phyloP scores from a whole-genome alignment of 2,888 invertebrate species.

The Ornithoptera alexandrae region DNA sequence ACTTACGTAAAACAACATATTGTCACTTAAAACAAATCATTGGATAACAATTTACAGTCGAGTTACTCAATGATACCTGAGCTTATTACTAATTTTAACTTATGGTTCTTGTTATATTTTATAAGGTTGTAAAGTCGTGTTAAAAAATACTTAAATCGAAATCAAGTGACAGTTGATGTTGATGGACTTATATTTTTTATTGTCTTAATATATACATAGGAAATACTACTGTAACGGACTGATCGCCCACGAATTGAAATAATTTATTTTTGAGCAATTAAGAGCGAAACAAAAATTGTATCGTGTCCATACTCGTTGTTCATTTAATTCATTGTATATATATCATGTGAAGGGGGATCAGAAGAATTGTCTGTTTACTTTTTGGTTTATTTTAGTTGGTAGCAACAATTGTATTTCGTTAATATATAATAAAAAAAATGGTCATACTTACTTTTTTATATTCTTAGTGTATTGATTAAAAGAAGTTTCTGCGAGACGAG shows the following conservation, averaged over 20 bases:
- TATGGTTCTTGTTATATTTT: neutral
- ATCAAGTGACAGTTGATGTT: neutral
- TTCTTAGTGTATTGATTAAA: too few relatives aligned
- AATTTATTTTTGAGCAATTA: conserved; percentile 60
- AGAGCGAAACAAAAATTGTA: conserved; percentile 31
- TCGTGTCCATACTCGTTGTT: conserved; percentile 38
- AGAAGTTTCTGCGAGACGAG: neutral
- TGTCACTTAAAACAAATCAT: conserved; percentile 32
- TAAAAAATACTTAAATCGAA: neutral
- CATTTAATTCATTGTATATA: conserved; percentile 35
- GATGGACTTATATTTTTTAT: conserved; percentile 34
- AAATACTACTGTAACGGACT: conserved; percentile 50
- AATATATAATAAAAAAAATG: too few relatives aligned
- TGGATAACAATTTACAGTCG: conserved; percentile 22
- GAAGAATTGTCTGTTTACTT: too few relatives aligned
- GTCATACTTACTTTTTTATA: too few relatives aligned
- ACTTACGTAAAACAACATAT: conserved; percentile 43
- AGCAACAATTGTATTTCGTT: too few relatives aligned
- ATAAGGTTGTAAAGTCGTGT: neutral
- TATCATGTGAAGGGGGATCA: too few relatives aligned
- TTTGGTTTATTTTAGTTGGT: too few relatives aligned
- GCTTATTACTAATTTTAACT: neutral
- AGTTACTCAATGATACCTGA: neutral
- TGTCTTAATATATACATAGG: conserved; percentile 43
- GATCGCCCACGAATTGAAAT: conserved; percentile 55